Base-by-base conservation (phyloP, 2,888 invertebrate species). In the Schizotus pectinicornis region DNA sequence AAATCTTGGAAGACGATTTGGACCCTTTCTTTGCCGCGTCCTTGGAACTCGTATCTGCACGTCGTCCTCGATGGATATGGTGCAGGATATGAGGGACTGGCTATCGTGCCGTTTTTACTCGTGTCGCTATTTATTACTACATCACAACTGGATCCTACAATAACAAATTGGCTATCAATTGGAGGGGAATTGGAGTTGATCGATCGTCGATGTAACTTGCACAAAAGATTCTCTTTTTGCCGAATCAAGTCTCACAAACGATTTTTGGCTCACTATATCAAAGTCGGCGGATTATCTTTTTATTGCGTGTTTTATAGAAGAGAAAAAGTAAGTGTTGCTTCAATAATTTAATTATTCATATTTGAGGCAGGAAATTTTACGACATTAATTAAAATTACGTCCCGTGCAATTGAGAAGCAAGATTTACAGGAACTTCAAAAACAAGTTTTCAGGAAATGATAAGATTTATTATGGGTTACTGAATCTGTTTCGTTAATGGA, bases 21-120 rank as follows among this genome's bases (percentile, higher is more conserved):
- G 67, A 95, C 89, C 72, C 92, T 83, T 79, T 97, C 94, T 68
- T 89, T 89, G 49, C 90, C 90, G 64, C 89, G 84, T 38, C 95
- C 95, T 74, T 90, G 89, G 80, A 97, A 96, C 75, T 95, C 92
- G 80, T 93, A 96, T 72, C 91, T 88, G 80, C 96, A 97, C 70
- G 88, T 87, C 52, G 91, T 87, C 73, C 89, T 87, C 22, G 88
- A 81, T 43, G 92, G 91, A 80, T 94, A 95, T 43, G 89, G 86
- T 57, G 87, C 86, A n/a, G 91, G 93, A 78, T 91, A 94, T 74
- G 90, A 89, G 12, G 93, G 94, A 49, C 94, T 93, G 41, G 88
- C 88, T 68, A 96, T 87, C 31, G 88, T 88, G 31, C 96, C 96
- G 66, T 91, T 90, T 80, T 91, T 92, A 55, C 86, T 85, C 48